Evolutionary conservation across 2,113 vertebrate genomes (phyloP), one percentile per base, ranked within the genome.

Genomic region (Chascanopsetta lugubris): DNA sequence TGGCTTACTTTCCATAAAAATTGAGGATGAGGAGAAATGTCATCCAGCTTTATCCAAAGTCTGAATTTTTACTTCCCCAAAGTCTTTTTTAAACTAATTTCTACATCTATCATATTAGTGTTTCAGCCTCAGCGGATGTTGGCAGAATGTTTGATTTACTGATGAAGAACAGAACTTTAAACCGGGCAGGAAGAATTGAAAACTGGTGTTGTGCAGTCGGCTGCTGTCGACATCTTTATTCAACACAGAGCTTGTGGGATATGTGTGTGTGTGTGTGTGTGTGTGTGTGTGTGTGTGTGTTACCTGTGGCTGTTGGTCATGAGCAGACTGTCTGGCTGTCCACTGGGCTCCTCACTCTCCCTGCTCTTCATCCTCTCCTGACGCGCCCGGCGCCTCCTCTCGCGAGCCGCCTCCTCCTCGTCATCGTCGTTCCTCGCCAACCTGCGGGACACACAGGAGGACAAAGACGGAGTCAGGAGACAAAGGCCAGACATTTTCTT

Each of bases 331-430:
- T 96, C 95, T 0, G 87, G 67, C 73, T 93, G 92, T 56, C 91
- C 89, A 53, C 91, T 68, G 15, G 87, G 59, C 24, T 96, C 96
- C 40, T 95, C 95, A 1, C 91, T 89, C 13, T 96, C 92, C 62
- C 75, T 83, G 81, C 40, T 69, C 73, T 90, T 89, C 80, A 97
- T 76, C 53, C 96, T 93, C 62, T 99, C 97, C 85, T 98, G 96
- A 5, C 97, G 93, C 36, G 96, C 97, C 38, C 96, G 85, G 73
- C 97, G 94, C 58, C 97, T 94, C 24, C 96, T 94, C 72, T 99
- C 97, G 2, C 95, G 92, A 32, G 96, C 96, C 0, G 95, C 96
- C 89, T 99, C 97, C 69, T 99, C 97, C 0, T 99, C 97, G 2
- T 99, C 97, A 0, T 99, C 97, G 0, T 98, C 94, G 0, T 90